Evolutionary conservation across 2,888 invertebrate species (phyloP).

Genomic region (Agriopis aurantiaria): DNA sequence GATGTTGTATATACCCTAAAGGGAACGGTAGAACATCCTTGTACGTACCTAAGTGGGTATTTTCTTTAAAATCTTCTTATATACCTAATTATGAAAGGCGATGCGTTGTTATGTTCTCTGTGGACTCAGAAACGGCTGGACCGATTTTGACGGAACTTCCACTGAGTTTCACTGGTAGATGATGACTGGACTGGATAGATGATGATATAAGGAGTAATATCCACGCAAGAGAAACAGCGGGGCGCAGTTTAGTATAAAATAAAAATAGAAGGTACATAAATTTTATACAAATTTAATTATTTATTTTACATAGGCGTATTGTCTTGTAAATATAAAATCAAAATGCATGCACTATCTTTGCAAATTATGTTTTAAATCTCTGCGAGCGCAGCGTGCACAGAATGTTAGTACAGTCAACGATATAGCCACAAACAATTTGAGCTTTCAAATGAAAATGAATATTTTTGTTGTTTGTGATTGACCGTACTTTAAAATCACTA

Average conservation of each 20-base stretch:
- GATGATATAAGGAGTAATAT: too few relatives aligned
- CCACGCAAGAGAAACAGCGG: not conserved
- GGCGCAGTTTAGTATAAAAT: not conserved
- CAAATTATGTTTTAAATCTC: slow-evolving; percentile 52
- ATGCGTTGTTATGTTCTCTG: too few relatives aligned
- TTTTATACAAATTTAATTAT: slow-evolving; percentile 57
- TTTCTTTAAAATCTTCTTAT: too few relatives aligned
- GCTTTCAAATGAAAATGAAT: slow-evolving; percentile 4
- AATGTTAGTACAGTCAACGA: slow-evolving; percentile 52
- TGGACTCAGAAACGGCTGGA: too few relatives aligned
- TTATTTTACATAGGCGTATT: slow-evolving; percentile 68
- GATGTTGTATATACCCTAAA: too few relatives aligned
- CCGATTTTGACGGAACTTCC: too few relatives aligned
- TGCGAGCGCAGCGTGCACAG: slow-evolving; percentile 46
- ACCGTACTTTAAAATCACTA: slow-evolving; percentile 15
- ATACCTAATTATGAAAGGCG: too few relatives aligned
- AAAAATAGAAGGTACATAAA: not conserved
- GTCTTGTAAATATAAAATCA: slow-evolving; percentile 64
- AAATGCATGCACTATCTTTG: slow-evolving; percentile 54
- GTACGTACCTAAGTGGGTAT: too few relatives aligned
- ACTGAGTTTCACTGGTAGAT: too few relatives aligned
- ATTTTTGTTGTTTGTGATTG: not conserved
- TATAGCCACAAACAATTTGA: slow-evolving; percentile 27
- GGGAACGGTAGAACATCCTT: too few relatives aligned
- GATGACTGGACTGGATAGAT: too few relatives aligned